Conservation (phyloP, 2,888 invertebrate genomes). For the Amphipyra berbera region DNA sequence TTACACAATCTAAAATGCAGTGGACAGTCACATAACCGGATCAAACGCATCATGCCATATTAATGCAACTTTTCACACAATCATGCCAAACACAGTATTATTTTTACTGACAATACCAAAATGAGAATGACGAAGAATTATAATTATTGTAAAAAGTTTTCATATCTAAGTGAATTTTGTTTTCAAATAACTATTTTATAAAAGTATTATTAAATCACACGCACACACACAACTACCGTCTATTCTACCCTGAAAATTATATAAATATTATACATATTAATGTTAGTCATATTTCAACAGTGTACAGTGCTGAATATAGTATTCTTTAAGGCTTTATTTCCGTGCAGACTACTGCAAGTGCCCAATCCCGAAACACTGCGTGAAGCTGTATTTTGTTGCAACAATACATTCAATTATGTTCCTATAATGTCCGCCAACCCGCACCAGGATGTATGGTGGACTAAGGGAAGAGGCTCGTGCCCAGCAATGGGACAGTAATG, state of each 20-base stretch:
- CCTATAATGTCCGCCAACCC: no score
- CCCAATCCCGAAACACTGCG: slow-evolving; percentile 13
- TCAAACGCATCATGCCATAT: slow-evolving; percentile 55
- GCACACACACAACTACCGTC: slow-evolving; percentile 32
- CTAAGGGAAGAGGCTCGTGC: no score
- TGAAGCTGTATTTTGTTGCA: slow-evolving; percentile 7
- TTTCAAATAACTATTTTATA: background rate
- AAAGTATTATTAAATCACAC: slow-evolving; percentile 21
- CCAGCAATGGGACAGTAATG: no score
- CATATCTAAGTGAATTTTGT: slow-evolving; percentile 7
- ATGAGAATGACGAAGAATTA: background rate
- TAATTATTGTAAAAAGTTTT: background rate
- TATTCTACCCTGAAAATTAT: slow-evolving; percentile 41
- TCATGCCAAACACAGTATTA: slow-evolving; percentile 40
- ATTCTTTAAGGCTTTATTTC: no score
- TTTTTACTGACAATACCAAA: background rate
- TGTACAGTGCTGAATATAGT: slow-evolving; percentile 25
- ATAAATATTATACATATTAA: slow-evolving; percentile 41
- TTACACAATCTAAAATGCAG: slow-evolving; percentile 31
- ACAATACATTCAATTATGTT: background rate
- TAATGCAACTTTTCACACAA: slow-evolving; percentile 35
- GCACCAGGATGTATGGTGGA: no score
- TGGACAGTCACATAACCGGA: slow-evolving; percentile 31
- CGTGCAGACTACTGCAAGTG: slow-evolving; percentile 25
- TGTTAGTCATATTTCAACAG: slow-evolving; percentile 23